phyloP scores from a whole-genome alignment of 1,140 invertebrate species.

The Drosophila mauritiana region DNA sequence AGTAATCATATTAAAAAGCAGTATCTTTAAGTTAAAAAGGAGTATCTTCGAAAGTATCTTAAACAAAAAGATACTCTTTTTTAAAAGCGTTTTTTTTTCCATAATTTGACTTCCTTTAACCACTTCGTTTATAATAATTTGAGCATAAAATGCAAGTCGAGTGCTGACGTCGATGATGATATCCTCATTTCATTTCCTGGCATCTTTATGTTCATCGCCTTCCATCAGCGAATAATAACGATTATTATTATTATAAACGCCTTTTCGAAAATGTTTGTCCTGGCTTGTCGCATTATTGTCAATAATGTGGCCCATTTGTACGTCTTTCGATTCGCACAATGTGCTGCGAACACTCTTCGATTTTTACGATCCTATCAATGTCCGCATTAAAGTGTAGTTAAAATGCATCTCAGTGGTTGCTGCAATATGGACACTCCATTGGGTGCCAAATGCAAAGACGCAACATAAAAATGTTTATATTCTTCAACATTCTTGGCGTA shows the following conservation, averaged over 20 bases:
- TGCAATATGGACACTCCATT: constrained; percentile 16
- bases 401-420: constrained; percentile 34
- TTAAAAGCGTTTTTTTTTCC: background rate
- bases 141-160: constrained; percentile 42
- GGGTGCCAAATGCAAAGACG: background rate
- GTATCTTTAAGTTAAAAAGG: no score
- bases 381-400: constrained; percentile 48
- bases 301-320: constrained; percentile 35
- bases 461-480: constrained; percentile 21
- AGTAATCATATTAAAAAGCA: background rate
- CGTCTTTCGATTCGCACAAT: constrained; percentile 21
- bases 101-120: constrained; percentile 2
- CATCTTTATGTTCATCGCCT: constrained; percentile 18
- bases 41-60: no score
- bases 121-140: constrained; percentile 32
- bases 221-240: constrained; percentile 43
- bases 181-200: constrained; percentile 6
- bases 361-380: constrained; percentile 51
- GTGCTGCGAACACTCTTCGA: constrained; percentile 9
- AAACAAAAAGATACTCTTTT: background rate
- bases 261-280: constrained; percentile 46
- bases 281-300: constrained; percentile 49
- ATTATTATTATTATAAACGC: constrained; percentile 60
- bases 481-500: background rate
- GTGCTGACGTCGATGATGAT: constrained; percentile 22